Conservation (phyloP, 1,140 invertebrate genomes). For the Calliopsis andreniformis region DNA sequence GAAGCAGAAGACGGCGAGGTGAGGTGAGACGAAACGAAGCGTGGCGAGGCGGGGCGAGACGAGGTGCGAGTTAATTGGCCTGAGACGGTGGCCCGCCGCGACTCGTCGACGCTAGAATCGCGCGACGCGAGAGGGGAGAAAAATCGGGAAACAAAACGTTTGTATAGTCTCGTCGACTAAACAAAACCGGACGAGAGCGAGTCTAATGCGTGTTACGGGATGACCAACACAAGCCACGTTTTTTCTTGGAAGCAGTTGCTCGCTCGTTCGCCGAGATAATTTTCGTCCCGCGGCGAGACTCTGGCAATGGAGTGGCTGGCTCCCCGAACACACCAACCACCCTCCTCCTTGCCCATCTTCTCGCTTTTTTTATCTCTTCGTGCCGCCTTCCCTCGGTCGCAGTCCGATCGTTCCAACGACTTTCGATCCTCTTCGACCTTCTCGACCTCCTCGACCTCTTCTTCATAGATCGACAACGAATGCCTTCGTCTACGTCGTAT, state of each 20-base stretch:
- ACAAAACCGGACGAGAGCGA: slow-evolving; percentile 50
- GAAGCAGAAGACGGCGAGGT: no score
- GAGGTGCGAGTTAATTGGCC: slow-evolving; percentile 60
- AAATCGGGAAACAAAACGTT: slow-evolving; percentile 58
- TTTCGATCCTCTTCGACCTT: background rate
- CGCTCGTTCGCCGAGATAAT: slow-evolving; percentile 69
- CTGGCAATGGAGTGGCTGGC: slow-evolving; percentile 22
- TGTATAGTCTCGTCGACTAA: slow-evolving; percentile 47
- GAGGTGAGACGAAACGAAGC: no score
- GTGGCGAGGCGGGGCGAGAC: slow-evolving; percentile 21
- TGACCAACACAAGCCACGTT: slow-evolving; percentile 50
- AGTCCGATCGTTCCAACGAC: background rate
- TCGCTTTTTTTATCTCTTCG: background rate
- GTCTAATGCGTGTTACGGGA: slow-evolving; percentile 60
- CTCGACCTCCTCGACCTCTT: no score
- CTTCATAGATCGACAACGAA: no score
- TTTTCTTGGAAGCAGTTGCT: slow-evolving; percentile 72
- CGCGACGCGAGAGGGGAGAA: background rate
- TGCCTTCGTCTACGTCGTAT: no score
- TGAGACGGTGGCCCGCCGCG: slow-evolving; percentile 42
- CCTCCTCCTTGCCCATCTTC: slow-evolving; percentile 4
- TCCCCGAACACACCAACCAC: background rate
- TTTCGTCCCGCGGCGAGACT: slow-evolving; percentile 59
- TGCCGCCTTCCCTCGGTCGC: background rate
- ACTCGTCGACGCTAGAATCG: background rate